Evolutionary conservation across 2,113 vertebrate species (phyloP).

Genomic region (Anthoscopus minutus): DNA sequence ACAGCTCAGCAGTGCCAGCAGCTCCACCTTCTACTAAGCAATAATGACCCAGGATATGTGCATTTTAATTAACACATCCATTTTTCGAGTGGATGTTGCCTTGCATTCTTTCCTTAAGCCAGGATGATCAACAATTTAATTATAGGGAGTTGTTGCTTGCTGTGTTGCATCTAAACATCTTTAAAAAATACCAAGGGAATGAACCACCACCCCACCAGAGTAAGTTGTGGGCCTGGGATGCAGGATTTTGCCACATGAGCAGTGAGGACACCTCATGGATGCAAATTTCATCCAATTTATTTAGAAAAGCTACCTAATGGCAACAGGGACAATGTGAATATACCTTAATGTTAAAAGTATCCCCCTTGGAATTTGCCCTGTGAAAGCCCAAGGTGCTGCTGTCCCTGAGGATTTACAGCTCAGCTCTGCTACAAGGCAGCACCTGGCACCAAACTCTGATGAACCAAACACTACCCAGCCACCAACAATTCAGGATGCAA

Average conservation of each 20-base stretch:
- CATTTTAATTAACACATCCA: not conserved
- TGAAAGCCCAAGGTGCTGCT: not conserved
- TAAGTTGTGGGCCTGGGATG: fast-evolving
- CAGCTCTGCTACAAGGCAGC: too few species aligned
- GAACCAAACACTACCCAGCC: fast-evolving
- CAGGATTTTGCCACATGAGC: not conserved
- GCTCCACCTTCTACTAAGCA: not conserved
- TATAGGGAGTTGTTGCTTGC: not conserved
- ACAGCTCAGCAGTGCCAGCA: not conserved
- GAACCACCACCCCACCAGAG: not conserved
- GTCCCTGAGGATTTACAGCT: not conserved
- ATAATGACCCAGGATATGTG: not conserved
- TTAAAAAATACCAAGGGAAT: not conserved
- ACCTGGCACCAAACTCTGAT: too few species aligned
- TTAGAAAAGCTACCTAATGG: not conserved
- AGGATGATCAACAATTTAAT: not conserved
- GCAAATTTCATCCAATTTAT: not conserved
- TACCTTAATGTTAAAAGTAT: not conserved
- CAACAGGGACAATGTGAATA: not conserved
- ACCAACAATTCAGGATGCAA: not conserved
- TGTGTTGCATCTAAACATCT: not conserved
- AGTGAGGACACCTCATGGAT: not conserved
- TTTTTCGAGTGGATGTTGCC: not conserved
- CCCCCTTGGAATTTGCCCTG: too few species aligned
- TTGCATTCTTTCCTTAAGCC: not conserved